These are phyloP conservation scores for Lithophane semibrunnea DNA, from an alignment of 2,888 invertebrate genomes.

Conservation along the genomic window DNA sequence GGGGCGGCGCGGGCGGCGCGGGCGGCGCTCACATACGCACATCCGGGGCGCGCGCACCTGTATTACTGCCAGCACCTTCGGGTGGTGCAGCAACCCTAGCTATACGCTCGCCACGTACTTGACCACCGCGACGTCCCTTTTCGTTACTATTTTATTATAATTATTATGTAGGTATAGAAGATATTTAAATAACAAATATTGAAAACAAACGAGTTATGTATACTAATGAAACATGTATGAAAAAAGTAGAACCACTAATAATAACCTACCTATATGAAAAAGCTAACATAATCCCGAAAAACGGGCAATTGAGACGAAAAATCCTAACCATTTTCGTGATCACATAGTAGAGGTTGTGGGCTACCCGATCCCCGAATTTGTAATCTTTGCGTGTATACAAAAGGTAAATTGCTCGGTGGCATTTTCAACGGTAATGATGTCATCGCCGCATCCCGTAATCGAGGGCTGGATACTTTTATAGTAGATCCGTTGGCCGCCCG, in stretches of 20 bases:
- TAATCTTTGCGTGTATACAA: slow-evolving; percentile 82
- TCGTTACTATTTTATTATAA: no score
- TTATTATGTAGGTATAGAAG: no score
- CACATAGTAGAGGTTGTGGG: slow-evolving; percentile 55
- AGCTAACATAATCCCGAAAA: slow-evolving; percentile 34
- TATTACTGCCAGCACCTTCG: no score
- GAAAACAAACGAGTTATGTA: neutral
- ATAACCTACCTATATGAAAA: slow-evolving; percentile 33
- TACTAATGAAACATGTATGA: neutral
- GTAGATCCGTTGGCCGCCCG: slow-evolving; percentile 60
- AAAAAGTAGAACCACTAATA: slow-evolving; percentile 3
- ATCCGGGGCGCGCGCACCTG: no score
- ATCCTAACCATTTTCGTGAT: slow-evolving; percentile 60
- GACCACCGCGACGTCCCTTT: no score
- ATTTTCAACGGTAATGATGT: slow-evolving; percentile 85
- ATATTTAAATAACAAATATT: neutral
- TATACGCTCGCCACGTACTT: no score
- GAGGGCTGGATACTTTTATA: slow-evolving; percentile 77
- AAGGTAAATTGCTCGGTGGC: slow-evolving; percentile 83
- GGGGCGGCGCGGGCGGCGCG: no score
- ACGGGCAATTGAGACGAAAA: slow-evolving; percentile 55
- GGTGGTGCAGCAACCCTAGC: no score
- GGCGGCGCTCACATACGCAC: no score
- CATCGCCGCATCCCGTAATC: slow-evolving; percentile 81
- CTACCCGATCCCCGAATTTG: slow-evolving; percentile 74